Percentiles rank a stretch among this genome's conserved stretches.
phyloP scores from a whole-genome alignment of 2,797 vertebrate genomes.

The Mus caroli region DNA sequence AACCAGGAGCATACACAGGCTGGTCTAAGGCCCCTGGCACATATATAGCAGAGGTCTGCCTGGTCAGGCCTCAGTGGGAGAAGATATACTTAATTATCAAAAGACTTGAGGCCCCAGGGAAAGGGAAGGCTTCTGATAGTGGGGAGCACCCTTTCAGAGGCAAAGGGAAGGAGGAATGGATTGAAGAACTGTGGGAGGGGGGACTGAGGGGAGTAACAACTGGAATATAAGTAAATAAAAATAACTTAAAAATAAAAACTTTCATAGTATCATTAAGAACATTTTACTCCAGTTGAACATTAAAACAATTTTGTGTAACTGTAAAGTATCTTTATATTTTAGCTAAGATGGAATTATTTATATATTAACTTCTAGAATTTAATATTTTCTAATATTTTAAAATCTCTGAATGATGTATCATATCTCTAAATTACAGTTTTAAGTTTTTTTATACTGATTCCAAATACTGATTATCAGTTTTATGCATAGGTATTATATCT shows the following conservation, averaged over 20 bases:
- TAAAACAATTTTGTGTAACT: conserved; percentile 48
- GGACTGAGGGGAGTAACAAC: neutral
- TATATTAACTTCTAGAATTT: conserved; percentile 46
- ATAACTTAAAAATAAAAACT: neutral
- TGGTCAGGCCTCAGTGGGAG: neutral
- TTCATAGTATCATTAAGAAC: neutral
- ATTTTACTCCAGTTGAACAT: conserved; percentile 43
- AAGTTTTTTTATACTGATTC: conserved; percentile 56
- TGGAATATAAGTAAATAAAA: neutral
- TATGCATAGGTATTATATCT: neutral
- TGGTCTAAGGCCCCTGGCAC: neutral
- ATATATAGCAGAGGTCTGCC: neutral
- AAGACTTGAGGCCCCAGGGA: neutral
- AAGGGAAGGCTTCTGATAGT: neutral
- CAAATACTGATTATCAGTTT: conserved; percentile 33
- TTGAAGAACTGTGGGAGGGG: neutral
- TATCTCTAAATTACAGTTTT: conserved; percentile 44
- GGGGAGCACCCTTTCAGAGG: neutral
- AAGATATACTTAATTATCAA: neutral
- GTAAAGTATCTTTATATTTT: conserved; percentile 57
- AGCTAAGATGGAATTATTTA: conserved; percentile 30
- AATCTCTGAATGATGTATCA: neutral
- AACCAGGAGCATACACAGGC: neutral
- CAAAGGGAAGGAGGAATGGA: neutral
- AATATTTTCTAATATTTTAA: conserved; percentile 56